A percentile compares a stretch with the other conserved stretches of the same genome.
Evolutionary conservation across 2,888 invertebrate species (phyloP).

Genomic region (Heliconius ethilla): DNA sequence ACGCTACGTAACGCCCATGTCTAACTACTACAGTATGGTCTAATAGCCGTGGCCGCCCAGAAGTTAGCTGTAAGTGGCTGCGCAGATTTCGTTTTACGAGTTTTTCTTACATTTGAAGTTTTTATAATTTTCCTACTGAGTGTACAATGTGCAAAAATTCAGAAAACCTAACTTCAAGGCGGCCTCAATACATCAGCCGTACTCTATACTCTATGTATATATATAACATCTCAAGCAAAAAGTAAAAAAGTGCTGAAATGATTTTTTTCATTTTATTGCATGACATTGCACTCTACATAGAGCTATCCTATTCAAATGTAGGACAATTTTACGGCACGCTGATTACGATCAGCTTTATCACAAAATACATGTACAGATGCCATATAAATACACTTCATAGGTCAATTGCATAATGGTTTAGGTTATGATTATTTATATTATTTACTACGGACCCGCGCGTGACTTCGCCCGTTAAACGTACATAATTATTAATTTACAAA

Average conservation of each 20-base stretch:
- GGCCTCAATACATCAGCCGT: not conserved
- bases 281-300: constrained; percentile 22
- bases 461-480: no score
- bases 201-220: not conserved
- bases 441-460: no score
- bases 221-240: constrained; percentile 24
- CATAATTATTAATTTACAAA: no score
- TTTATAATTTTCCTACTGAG: not conserved
- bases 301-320: constrained; percentile 17
- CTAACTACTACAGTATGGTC: no score
- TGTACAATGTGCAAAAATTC: no score
- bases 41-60: not conserved
- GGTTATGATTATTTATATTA: not conserved
- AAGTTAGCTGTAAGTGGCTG: not conserved
- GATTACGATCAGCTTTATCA: constrained; percentile 4
- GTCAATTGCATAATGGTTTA: not conserved
- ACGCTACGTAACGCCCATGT: no score
- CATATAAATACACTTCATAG: constrained; percentile 1
- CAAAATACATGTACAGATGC: not conserved
- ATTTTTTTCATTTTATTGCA: not conserved
- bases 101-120: not conserved
- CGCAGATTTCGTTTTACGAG: not conserved
- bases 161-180: not conserved
- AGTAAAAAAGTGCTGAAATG: constrained; percentile 17
- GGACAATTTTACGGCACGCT: not conserved